phyloP scores from a whole-genome alignment of 2,888 invertebrate species.

The Dynastes grantii region DNA sequence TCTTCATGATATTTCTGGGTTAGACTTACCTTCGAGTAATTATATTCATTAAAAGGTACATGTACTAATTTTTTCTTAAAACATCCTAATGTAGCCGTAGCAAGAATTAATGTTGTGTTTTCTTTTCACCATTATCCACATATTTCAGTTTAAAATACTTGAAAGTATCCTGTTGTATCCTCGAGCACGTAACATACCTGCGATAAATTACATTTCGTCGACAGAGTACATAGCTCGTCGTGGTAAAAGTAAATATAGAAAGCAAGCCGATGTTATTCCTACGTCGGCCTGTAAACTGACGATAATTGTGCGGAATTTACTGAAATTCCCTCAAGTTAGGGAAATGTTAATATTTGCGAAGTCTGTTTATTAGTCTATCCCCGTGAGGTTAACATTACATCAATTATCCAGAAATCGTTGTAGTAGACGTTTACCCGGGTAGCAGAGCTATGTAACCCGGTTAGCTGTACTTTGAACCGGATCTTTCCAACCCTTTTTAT shows the following conservation, averaged over 20 bases:
- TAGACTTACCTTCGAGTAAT: too few relatives aligned
- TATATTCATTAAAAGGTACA: too few relatives aligned
- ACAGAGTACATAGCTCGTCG: slow-evolving; percentile 8
- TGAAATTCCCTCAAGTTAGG: slow-evolving; percentile 42
- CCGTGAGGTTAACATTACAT: slow-evolving; percentile 26
- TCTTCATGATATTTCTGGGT: too few relatives aligned
- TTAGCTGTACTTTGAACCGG: slow-evolving; percentile 44
- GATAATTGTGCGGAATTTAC: slow-evolving; percentile 42
- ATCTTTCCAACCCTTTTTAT: slow-evolving; percentile 39
- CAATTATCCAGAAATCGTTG: slow-evolving; percentile 41
- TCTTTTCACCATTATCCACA: background rate
- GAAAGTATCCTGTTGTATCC: background rate
- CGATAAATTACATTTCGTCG: slow-evolving; percentile 24
- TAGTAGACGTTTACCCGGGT: background rate
- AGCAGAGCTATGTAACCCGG: slow-evolving; percentile 21
- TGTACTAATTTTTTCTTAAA: too few relatives aligned
- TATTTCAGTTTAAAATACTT: background rate
- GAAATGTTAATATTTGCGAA: slow-evolving; percentile 45
- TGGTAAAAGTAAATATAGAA: slow-evolving; percentile 30
- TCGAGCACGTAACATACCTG: background rate
- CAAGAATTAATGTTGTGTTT: too few relatives aligned
- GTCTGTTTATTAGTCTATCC: slow-evolving; percentile 35
- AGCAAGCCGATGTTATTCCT: slow-evolving; percentile 29
- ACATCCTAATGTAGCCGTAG: too few relatives aligned
- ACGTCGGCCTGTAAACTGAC: slow-evolving; percentile 34